Percentiles rank a stretch among this genome's conserved stretches.
Evolutionary conservation across 2,113 vertebrate species (phyloP).

Genomic region (Rhizomys pruinosus): DNA sequence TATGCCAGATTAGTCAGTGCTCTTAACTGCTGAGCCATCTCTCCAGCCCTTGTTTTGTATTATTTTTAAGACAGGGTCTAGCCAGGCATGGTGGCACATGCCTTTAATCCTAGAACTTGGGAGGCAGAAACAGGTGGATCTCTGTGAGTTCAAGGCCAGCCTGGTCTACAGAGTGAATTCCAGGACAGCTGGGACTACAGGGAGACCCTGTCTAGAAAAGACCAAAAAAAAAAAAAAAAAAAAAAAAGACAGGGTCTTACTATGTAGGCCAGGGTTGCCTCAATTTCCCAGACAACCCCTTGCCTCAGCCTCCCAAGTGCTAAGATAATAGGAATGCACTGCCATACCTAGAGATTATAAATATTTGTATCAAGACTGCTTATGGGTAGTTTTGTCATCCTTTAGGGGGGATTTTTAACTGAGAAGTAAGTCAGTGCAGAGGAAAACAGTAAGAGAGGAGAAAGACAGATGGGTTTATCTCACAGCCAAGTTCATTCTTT

Average conservation of each 20-base stretch:
- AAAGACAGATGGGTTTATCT: background rate
- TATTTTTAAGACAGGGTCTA: background rate
- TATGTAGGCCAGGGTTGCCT: background rate
- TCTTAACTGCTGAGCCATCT: too few species aligned
- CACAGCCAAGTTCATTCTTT: constrained; percentile 2
- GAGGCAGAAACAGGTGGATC: too few species aligned
- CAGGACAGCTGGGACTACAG: too few species aligned
- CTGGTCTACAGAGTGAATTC: too few species aligned
- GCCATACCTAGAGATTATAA: background rate
- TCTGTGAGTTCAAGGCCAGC: too few species aligned
- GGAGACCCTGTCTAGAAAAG: too few species aligned
- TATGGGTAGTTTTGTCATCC: background rate
- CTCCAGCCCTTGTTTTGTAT: background rate
- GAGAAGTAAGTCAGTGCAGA: constrained; percentile 2
- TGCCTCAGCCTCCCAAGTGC: background rate
- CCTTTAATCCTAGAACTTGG: too few species aligned
- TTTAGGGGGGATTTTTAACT: background rate
- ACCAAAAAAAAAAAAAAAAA: too few species aligned
- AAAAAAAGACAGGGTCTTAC: too few species aligned
- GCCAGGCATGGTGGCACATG: too few species aligned
- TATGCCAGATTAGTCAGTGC: too few species aligned
- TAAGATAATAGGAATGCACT: background rate
- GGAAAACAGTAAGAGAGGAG: background rate
- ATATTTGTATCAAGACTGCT: background rate
- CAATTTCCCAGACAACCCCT: too few species aligned